Evolutionary conservation across 2,888 invertebrate species (phyloP).

Genomic region (Drosophila hawaiiensis): DNA sequence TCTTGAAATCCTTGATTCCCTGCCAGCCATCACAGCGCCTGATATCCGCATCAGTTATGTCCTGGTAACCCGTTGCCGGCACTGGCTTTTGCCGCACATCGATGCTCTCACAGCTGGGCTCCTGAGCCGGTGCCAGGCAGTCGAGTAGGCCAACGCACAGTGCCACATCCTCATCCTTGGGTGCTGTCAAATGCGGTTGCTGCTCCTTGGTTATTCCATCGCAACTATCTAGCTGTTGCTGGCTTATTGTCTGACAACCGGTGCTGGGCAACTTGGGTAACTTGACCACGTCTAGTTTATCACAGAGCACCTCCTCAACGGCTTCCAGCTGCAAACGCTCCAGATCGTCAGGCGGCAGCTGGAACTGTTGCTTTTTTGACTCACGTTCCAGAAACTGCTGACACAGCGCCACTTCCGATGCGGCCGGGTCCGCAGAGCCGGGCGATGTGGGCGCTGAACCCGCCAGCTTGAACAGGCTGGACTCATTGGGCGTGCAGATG

Average conservation of each 20-base stretch:
- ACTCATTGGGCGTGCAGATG: conserved; percentile 89
- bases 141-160: conserved; percentile 70
- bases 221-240: conserved; percentile 68
- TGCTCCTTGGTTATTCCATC: conserved; percentile 51
- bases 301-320: conserved; percentile 75
- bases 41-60: conserved; percentile 65
- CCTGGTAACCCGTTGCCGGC: conserved; percentile 70
- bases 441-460: conserved; percentile 76
- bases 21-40: conserved; percentile 55
- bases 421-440: conserved; percentile 18
- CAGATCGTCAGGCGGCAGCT: conserved; percentile 47
- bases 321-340: conserved; percentile 58
- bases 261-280: conserved; percentile 68
- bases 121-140: conserved; percentile 67
- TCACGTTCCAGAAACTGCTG: conserved; percentile 61
- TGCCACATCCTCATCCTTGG: conserved; percentile 65
- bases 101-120: conserved; percentile 66
- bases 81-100: conserved; percentile 61
- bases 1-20: conserved; percentile 9
- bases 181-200: conserved; percentile 7
- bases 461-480: conserved; percentile 78
- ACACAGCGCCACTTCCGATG: conserved; percentile 64
- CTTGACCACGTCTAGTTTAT: conserved; percentile 75
- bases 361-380: conserved; percentile 33
- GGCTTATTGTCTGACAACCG: conserved; percentile 66